A percentile compares a stretch with the other conserved stretches of the same genome.
Conservation (phyloP, 2,888 invertebrate genomes). For the Tenthredo mesomela region DNA sequence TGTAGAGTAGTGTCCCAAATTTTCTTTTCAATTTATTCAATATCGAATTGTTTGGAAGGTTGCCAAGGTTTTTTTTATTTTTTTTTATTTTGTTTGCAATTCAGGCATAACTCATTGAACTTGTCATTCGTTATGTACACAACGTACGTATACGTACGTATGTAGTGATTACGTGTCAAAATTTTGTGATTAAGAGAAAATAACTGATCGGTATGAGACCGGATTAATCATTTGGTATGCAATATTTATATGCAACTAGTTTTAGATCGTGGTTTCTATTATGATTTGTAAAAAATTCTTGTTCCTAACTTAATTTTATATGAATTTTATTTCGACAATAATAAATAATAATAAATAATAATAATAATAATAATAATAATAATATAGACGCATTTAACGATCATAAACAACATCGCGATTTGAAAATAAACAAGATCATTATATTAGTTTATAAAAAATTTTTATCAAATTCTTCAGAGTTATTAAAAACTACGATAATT, state of each 20-base stretch:
- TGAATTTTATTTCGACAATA: neutral
- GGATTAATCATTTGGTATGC: slow-evolving; percentile 1
- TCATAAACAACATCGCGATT: neutral
- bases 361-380: neutral
- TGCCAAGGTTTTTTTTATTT: neutral
- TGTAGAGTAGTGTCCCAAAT: neutral
- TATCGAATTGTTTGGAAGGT: neutral
- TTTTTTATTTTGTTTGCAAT: too few species aligned
- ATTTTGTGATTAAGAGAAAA: neutral
- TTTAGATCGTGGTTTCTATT: neutral
- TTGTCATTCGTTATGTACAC: neutral
- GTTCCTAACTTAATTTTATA: slow-evolving; percentile 10
- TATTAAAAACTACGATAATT: neutral
- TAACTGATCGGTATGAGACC: neutral
- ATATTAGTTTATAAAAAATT: neutral
- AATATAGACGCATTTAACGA: slow-evolving; percentile 4
- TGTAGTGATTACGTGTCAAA: neutral
- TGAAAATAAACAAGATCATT: neutral
- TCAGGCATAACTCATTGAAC: neutral
- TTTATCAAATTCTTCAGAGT: slow-evolving; percentile 1
- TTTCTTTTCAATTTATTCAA: neutral
- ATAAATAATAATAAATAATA: too few species aligned
- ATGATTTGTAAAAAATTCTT: neutral
- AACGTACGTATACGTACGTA: neutral
- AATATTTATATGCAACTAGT: slow-evolving; percentile 45